These are phyloP conservation scores for Ormyrus labotus DNA, from an alignment of 2,888 invertebrate genomes.

Conservation along the genomic window DNA sequence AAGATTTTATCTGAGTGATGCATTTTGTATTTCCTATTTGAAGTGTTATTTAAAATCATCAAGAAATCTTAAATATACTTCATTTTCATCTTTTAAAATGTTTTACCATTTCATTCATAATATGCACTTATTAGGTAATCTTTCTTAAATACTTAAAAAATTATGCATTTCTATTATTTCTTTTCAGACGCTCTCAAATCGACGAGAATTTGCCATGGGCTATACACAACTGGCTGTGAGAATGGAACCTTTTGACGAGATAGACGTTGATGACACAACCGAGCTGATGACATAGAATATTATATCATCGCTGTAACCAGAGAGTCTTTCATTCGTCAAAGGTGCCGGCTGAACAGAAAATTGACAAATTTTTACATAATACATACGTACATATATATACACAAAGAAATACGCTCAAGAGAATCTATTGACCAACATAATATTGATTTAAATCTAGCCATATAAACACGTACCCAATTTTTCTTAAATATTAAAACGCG, in stretches of 20 bases:
- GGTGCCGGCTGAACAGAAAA: background rate
- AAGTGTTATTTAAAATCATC: too few species aligned
- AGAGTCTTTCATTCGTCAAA: background rate
- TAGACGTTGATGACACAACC: slow-evolving; percentile 70
- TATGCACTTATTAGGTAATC: slow-evolving; percentile 7
- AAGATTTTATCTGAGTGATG: too few species aligned
- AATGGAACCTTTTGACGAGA: slow-evolving; percentile 72
- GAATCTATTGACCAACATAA: background rate
- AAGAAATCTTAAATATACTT: too few species aligned
- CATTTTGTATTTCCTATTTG: too few species aligned
- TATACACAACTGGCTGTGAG: slow-evolving; percentile 71
- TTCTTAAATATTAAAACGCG: slow-evolving; percentile 7
- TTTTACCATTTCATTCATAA: slow-evolving; percentile 4
- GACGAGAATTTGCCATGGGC: slow-evolving; percentile 69
- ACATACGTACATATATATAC: background rate
- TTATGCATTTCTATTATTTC: too few species aligned
- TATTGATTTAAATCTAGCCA: slow-evolving; percentile 5
- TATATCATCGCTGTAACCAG: too few species aligned
- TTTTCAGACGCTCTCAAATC: slow-evolving; percentile 68
- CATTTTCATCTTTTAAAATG: too few species aligned
- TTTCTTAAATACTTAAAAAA: too few species aligned
- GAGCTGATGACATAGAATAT: slow-evolving; percentile 73
- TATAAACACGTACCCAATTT: background rate
- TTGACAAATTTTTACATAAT: background rate
- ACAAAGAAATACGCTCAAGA: background rate